phyloP scores from a whole-genome alignment of 2,797 vertebrate genomes.

The Pipistrellus kuhlii region DNA sequence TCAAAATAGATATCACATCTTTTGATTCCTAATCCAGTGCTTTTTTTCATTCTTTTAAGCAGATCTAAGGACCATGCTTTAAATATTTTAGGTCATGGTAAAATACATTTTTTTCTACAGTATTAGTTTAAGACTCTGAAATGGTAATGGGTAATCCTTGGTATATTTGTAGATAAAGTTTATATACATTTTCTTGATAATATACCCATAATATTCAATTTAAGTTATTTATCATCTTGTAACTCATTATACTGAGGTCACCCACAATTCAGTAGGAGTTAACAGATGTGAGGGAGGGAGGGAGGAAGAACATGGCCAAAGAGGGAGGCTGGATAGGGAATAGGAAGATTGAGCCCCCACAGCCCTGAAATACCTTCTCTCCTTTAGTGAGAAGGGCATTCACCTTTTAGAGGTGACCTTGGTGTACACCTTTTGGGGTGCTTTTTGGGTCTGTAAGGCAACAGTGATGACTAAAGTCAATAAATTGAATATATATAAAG shows the following conservation, averaged over 20 bases:
- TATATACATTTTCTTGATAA: background rate
- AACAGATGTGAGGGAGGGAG: slow-evolving; percentile 7
- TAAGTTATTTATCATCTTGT: slow-evolving; percentile 17
- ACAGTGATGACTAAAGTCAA: slow-evolving; percentile 60
- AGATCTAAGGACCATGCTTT: background rate
- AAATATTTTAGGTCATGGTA: slow-evolving; percentile 21
- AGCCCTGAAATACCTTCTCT: background rate
- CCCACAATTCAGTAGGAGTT: background rate
- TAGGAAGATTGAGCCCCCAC: background rate
- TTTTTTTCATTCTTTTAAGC: background rate
- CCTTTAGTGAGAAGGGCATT: background rate
- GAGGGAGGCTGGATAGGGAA: background rate
- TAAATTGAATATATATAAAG: slow-evolving; percentile 42
- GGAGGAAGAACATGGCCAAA: background rate
- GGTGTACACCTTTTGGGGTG: background rate
- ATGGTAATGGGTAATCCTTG: slow-evolving; percentile 9
- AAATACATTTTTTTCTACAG: background rate
- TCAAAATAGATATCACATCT: background rate
- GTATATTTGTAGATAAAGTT: background rate
- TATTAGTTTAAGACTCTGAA: background rate
- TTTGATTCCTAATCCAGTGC: background rate
- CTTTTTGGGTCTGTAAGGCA: slow-evolving; percentile 45
- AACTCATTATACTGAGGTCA: background rate
- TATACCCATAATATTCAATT: slow-evolving; percentile 17
- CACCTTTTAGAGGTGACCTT: background rate